phyloP scores from a whole-genome alignment of 2,797 vertebrate species.

The Mustela erminea region DNA sequence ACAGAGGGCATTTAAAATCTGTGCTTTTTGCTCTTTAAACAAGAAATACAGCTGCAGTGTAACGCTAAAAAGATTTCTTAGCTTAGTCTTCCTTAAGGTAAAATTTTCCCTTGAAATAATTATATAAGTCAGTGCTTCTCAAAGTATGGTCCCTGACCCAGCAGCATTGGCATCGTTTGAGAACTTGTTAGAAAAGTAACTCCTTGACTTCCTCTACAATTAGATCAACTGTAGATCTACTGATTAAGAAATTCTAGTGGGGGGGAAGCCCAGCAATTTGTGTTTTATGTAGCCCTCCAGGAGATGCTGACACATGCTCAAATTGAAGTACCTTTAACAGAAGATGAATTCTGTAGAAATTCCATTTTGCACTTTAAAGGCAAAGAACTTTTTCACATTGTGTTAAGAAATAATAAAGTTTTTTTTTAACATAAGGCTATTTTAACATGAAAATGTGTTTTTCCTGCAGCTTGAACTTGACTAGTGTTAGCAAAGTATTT shows the following conservation, averaged over 20 bases:
- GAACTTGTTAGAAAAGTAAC: slow-evolving; percentile 36
- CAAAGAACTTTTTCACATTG: background rate
- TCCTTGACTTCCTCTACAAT: background rate
- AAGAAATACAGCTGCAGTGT: background rate
- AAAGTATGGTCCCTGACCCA: background rate
- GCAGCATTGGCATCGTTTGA: background rate
- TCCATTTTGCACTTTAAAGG: slow-evolving; percentile 7
- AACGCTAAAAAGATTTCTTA: slow-evolving; percentile 30
- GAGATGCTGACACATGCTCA: background rate
- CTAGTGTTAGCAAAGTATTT: slow-evolving; percentile 51
- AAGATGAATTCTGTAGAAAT: background rate
- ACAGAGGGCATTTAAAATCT: slow-evolving; percentile 18
- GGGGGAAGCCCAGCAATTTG: background rate
- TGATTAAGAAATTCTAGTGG: slow-evolving; percentile 10
- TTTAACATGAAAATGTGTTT: slow-evolving; percentile 33
- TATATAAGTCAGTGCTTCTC: background rate
- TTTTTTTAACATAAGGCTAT: background rate
- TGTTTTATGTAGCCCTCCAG: background rate
- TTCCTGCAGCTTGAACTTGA: slow-evolving; percentile 37
- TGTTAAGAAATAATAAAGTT: slow-evolving; percentile 31
- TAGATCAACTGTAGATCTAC: background rate
- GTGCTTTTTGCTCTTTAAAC: slow-evolving; percentile 45
- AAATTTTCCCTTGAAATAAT: slow-evolving; percentile 30
- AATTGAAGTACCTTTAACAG: background rate
- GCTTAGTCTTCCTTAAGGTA: slow-evolving; percentile 17